These are phyloP conservation scores for Bos javanicus DNA, from an alignment of 2,113 vertebrate species.

Conservation along the genomic window DNA sequence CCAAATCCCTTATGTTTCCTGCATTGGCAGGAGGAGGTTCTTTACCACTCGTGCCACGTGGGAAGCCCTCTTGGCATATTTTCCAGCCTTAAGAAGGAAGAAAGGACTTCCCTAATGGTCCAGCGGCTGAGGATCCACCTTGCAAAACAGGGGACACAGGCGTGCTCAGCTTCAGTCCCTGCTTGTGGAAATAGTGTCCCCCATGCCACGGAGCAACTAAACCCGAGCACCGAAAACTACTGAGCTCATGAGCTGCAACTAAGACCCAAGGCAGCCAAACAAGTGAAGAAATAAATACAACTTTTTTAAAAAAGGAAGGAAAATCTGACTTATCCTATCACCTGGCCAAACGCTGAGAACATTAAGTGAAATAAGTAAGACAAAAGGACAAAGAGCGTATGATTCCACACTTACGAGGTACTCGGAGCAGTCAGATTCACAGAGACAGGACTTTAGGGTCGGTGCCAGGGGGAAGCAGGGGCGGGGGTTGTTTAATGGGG, in stretches of 20 bases:
- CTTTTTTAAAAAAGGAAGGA: background rate
- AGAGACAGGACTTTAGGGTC: too few relatives aligned
- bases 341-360: fast-evolving
- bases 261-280: background rate
- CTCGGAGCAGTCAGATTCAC: fast-evolving
- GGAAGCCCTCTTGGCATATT: background rate
- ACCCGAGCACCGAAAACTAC: background rate
- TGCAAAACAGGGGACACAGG: background rate
- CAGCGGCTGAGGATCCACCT: background rate
- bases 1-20: background rate
- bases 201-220: background rate
- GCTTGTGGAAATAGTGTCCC: background rate
- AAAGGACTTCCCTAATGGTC: background rate
- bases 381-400: fast-evolving
- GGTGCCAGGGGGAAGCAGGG: fast-evolving
- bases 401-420: fast-evolving
- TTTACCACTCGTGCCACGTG: background rate
- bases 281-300: background rate
- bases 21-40: background rate
- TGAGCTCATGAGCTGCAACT: background rate
- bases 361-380: fast-evolving
- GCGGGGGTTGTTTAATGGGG: background rate
- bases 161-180: background rate
- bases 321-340: fast-evolving
- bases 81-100: background rate